phyloP scores from a whole-genome alignment of 35 echinoderm and acorn worm species.

The Heliocidaris erythrogramma region DNA sequence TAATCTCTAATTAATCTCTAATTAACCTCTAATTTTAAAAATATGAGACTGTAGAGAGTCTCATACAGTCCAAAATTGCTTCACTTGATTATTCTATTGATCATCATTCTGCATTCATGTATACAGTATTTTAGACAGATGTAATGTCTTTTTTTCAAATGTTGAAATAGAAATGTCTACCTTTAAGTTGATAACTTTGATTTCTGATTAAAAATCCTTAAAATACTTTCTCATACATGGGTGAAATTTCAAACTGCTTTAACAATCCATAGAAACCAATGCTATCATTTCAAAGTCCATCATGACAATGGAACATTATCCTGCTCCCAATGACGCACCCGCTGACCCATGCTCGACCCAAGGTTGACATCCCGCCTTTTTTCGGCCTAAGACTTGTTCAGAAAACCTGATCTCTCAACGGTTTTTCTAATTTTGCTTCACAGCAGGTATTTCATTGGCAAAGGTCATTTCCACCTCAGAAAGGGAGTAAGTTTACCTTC shows the following conservation, averaged over 20 bases:
- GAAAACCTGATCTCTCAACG: neutral
- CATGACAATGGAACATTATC: neutral
- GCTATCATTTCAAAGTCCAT: neutral
- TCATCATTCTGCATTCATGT: too few relatives aligned
- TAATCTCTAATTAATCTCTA: too few relatives aligned
- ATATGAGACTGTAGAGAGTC: too few relatives aligned
- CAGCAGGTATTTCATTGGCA: neutral
- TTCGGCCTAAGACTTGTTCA: neutral
- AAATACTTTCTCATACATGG: neutral
- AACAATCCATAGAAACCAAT: neutral
- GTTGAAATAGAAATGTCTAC: too few relatives aligned
- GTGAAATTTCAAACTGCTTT: neutral
- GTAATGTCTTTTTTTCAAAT: too few relatives aligned
- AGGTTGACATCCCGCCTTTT: neutral
- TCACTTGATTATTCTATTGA: too few relatives aligned
- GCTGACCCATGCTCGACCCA: neutral
- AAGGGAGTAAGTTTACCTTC: neutral
- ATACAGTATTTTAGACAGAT: too few relatives aligned
- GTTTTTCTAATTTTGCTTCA: conserved; percentile 5
- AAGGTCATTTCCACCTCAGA: neutral
- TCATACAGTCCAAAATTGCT: too few relatives aligned
- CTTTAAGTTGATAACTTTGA: neutral
- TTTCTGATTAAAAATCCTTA: neutral
- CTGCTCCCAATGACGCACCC: neutral
- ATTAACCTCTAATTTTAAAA: too few relatives aligned